Base-by-base conservation (phyloP, 2,113 vertebrate genomes). In the Hemiprocne comata region DNA sequence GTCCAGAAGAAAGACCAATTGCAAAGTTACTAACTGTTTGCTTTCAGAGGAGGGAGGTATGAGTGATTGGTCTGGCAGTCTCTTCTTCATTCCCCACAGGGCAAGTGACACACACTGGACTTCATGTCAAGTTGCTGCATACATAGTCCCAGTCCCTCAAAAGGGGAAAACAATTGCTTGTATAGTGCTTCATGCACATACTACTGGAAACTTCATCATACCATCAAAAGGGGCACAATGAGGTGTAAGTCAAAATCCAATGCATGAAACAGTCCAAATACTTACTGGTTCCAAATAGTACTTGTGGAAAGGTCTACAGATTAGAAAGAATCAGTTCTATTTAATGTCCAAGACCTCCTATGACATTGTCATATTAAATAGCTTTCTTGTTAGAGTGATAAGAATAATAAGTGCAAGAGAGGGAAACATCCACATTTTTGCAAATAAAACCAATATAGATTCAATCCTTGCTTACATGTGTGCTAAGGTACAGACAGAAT, bases 401-500 rank as follows among this genome's bases (percentile, higher is more conserved):
- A 24, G 18, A 53, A 28, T 31, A 46, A 33, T 17, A 42, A 60
- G 4, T n/a, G 4, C 7, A 80, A 65, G 17, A 69, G 33, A 87
- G 11, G 46, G 81, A 93, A 79, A 54, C 8, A 8, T 51, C 8
- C 9, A 6, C 21, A 46, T 51, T 82, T 91, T 86, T 83, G 11
- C 36, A 75, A 65, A 44, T 42, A 76, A 87, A 95, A 83, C 36
- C 58, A 36, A 42, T 57, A 12, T 26, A 91, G 50, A 89, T 51
- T 87, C 31, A 66, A 4, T 66, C 64, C 29, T 87, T 82, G 10
- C 34, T 85, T 83, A 38, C 42, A 72, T n/a, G 50, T 91, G 38
- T 85, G 54, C 16, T 83, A 76, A 85, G 64, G 71, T 94, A 79
- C 36, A 80, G 78, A 74, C 17, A 91, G 75, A 91, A 95, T 90